phyloP scores from a whole-genome alignment of 2,888 invertebrate species.

The Ypsolopha scabrella region DNA sequence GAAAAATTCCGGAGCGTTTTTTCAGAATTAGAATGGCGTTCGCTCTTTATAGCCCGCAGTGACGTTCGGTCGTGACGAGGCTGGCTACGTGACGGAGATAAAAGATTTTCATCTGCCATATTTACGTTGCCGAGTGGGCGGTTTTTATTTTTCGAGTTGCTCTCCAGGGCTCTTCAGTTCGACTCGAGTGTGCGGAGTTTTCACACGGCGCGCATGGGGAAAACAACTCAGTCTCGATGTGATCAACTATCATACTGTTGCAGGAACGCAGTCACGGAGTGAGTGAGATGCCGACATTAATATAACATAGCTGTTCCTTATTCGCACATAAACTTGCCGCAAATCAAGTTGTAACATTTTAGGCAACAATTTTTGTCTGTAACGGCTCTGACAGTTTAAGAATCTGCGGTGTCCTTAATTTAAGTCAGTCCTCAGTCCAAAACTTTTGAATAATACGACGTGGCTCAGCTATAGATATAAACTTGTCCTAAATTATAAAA shows the following conservation, averaged over 20 bases:
- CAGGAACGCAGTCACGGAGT: no score
- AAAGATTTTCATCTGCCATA: slow-evolving; percentile 70
- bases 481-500: no score
- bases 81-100: slow-evolving; percentile 68
- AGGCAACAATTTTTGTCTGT: no score
- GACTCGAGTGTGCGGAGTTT: slow-evolving; percentile 44
- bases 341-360: no score
- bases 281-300: no score
- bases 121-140: slow-evolving; percentile 67
- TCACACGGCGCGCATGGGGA: slow-evolving; percentile 55
- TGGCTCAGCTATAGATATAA: no score
- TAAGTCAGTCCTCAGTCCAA: no score
- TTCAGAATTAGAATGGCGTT: slow-evolving; percentile 64
- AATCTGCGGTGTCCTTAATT: no score
- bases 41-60: slow-evolving; percentile 61
- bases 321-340: no score
- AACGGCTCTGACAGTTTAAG: no score
- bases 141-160: slow-evolving; percentile 61
- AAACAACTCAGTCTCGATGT: slow-evolving; percentile 20
- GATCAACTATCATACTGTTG: background rate
- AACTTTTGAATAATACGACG: no score
- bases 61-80: slow-evolving; percentile 66
- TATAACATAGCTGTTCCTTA: no score
- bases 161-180: slow-evolving; percentile 37
- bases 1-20: slow-evolving; percentile 54